Conservation (phyloP, 2,888 invertebrate species). For the Sphecodes monilicornis region DNA sequence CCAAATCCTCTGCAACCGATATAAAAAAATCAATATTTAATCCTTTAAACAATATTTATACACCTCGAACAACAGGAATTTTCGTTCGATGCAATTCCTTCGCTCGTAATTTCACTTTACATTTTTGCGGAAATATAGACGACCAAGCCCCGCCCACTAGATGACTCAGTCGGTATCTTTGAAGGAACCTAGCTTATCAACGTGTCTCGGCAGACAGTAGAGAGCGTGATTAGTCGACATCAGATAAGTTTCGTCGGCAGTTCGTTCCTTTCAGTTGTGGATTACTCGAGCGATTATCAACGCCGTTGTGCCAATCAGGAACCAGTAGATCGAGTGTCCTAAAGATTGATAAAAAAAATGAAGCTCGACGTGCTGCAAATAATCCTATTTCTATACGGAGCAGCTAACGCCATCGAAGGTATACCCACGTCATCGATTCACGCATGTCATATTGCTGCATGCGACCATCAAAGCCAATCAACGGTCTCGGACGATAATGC, state of each 20-base stretch:
- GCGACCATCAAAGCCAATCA: not conserved
- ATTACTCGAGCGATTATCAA: not conserved
- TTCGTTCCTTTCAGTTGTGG: conserved; percentile 15
- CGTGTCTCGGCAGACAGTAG: not conserved
- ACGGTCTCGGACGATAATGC: conserved; percentile 16
- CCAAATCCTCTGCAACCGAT: not conserved
- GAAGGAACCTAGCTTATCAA: conserved; percentile 22
- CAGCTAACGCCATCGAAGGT: conserved; percentile 49
- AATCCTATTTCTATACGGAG: conserved; percentile 3
- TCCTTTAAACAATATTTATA: not conserved
- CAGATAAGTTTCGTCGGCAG: not conserved
- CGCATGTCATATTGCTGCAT: too few relatives aligned
- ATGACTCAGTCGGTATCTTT: not conserved
- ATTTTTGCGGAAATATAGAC: not conserved
- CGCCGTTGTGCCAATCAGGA: not conserved
- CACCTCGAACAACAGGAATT: too few relatives aligned
- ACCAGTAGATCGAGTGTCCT: too few relatives aligned
- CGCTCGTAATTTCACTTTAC: too few relatives aligned
- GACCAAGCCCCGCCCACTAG: not conserved
- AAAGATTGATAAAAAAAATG: not conserved
- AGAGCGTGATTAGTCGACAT: conserved; percentile 11
- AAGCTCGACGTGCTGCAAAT: not conserved
- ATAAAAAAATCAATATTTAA: not conserved
- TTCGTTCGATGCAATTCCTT: not conserved
- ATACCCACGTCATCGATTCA: conserved; percentile 7